These are phyloP conservation scores for Acrobasis repandana DNA, from an alignment of 2,888 invertebrate genomes.

Conservation along the genomic window DNA sequence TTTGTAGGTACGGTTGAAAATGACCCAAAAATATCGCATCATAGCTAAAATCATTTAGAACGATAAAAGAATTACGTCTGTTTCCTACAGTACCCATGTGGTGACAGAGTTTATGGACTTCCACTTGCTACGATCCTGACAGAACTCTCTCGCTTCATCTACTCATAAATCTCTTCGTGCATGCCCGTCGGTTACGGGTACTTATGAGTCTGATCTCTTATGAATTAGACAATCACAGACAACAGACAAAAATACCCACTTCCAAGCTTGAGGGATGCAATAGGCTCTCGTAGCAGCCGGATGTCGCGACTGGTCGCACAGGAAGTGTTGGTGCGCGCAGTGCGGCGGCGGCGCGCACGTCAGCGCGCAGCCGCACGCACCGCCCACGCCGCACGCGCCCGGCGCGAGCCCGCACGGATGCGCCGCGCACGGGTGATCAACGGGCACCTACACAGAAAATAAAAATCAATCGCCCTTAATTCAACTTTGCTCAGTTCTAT, in stretches of 20 bases:
- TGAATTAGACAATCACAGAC: not conserved
- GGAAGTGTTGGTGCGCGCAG: slow-evolving; percentile 88
- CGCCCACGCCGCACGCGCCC: slow-evolving; percentile 84
- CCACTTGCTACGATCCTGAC: no score
- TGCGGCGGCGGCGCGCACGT: slow-evolving; percentile 79
- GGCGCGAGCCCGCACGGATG: slow-evolving; percentile 52
- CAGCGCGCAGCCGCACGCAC: slow-evolving; percentile 86
- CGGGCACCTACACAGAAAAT: not conserved
- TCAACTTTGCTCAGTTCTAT: no score
- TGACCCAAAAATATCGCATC: no score
- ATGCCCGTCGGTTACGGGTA: no score
- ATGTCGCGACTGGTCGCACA: slow-evolving; percentile 67
- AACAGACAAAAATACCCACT: slow-evolving; percentile 41
- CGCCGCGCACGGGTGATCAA: slow-evolving; percentile 60
- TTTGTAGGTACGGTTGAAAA: no score
- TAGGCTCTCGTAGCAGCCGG: slow-evolving; percentile 46
- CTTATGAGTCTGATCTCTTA: not conserved
- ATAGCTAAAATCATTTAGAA: no score
- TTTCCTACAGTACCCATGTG: no score
- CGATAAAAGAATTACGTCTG: no score
- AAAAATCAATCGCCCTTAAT: no score
- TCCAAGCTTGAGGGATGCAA: slow-evolving; percentile 67
- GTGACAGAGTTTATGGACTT: no score
- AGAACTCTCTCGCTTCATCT: no score
- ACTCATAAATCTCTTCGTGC: no score